Evolutionary conservation across 2,888 invertebrate species (phyloP), one percentile per base, ranked within the genome.

Genomic region (Lithophane leautieri): DNA sequence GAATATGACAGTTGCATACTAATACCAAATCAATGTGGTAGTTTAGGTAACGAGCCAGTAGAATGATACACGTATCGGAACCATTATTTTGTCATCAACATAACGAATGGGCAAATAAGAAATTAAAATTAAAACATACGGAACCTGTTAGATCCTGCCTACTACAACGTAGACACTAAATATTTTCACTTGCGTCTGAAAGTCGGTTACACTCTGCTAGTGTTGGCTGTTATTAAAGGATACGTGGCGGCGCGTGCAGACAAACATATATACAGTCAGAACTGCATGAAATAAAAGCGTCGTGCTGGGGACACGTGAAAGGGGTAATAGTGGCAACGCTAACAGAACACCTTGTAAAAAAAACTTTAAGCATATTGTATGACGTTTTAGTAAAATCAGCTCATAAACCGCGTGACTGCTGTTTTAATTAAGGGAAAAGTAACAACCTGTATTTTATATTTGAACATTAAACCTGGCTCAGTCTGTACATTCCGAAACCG

Each of bases 301-400:
- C 86, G 89, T 89, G 91, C 91, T 90, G 74, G 69, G 67, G 65
- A 61, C 65, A 50, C 70, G 70, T 79, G 78, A 82, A 92, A 94
- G 94, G 92, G 94, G 94, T 94, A 95, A 95, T 95, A 94, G 94
- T 92, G 92, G 92, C 90, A 90, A 88, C 88, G 89, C 88, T 90
- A 84, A 94, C 93, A 93, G 92, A 94, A 93, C 93, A 89, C 85
- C 89, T 90, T 90, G 92, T 80, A 92, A 92, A 94, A 94, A 92
- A 93, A 94, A 92, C 82, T 90, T 93, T 92, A 94, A 94, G 93
- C 93, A 92, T 94, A 71, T 62, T 80, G 67, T 81, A 52, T 54
- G 47, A 60, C 7, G 62, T 58, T 76, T 61, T 52, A 73, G 72
- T 70, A 25, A 80, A 70, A 58, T 61, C 74, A 56, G 28, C 60